Evolutionary conservation across 2,888 invertebrate genomes (phyloP).

Genomic region (Phragmatobia fuliginosa): DNA sequence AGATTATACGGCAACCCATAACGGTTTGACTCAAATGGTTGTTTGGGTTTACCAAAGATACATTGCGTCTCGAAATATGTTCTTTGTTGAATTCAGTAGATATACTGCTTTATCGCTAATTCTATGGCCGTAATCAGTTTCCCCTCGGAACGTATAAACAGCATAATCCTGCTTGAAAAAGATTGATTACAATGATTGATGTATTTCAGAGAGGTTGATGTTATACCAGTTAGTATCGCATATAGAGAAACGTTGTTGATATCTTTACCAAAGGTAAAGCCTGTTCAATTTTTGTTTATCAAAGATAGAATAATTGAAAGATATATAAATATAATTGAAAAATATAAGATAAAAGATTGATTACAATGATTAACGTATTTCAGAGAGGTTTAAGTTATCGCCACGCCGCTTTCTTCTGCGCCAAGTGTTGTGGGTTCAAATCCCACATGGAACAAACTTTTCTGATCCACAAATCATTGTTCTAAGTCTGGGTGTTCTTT

Average conservation of each 20-base stretch:
- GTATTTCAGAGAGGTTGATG: neutral
- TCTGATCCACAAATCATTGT: too few species aligned
- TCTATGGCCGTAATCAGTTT: neutral
- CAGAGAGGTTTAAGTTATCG: too few species aligned
- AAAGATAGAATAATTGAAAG: too few species aligned
- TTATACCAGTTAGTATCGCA: neutral
- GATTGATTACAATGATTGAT: slow-evolving; percentile 1
- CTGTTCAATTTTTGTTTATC: too few species aligned
- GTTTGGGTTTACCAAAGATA: neutral
- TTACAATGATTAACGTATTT: too few species aligned
- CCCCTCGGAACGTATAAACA: neutral
- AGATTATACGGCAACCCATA: slow-evolving; percentile 1
- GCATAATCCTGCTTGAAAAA: neutral
- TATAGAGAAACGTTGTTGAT: neutral
- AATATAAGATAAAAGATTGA: too few species aligned
- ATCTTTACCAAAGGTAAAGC: neutral
- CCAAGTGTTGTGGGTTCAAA: too few species aligned
- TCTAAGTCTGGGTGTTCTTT: too few species aligned
- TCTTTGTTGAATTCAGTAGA: neutral
- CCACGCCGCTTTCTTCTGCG: too few species aligned
- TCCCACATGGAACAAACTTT: too few species aligned
- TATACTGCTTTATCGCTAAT: neutral
- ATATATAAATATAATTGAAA: too few species aligned
- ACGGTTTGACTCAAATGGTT: neutral
- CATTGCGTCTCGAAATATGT: neutral